Base-by-base conservation (phyloP, 2,888 invertebrate genomes). In the Tetramorium bicarinatum region DNA sequence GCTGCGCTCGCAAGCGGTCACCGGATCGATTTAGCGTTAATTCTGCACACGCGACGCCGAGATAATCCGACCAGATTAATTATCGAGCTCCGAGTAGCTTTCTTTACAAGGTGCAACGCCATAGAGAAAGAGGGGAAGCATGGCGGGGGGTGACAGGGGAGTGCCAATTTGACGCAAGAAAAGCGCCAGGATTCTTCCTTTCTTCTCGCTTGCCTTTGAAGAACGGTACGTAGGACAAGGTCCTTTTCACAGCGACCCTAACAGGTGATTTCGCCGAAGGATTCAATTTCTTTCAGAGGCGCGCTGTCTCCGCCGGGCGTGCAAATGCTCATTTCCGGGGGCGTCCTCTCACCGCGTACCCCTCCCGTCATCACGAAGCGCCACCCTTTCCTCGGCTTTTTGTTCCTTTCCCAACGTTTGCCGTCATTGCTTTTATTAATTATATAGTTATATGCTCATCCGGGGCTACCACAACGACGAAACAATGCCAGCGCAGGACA, bases 231-330 rank as follows among this genome's bases (percentile, higher is more conserved):
- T 79, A 81, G 81, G 76, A 84, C 83, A 80, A 83, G 77, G 79
- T 87, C 86, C 85, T 89, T 72, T 89, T 89, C 84, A 89, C 67
- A 71, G 85, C 82, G 81, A 84, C 85, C 89, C 89, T 86, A 90
- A 87, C 87, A 88, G 88, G 85, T 90, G 90, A 90, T 87, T 83
- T 90, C 67, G 77, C 83, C 86, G 86, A 86, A 90, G 83, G 86
- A 90, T 89, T 87, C 87, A 89, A 90, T 90, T 87, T 87, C 89
- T 89, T 90, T 87, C 85, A 85, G 71, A 79, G 76, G 66, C 66
- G n/a, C 54, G 34, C 49, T 61, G 49, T 54, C 72, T 49, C n/a
- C 74, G 18, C 67, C 64, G 49, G 62, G 80, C 82, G 81, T 71
- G 84, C 86, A 88, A 87, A 87, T 82, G 89, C 82, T 89, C 89